phyloP scores from a whole-genome alignment of 2,113 vertebrate genomes.

The Holacanthus passer region DNA sequence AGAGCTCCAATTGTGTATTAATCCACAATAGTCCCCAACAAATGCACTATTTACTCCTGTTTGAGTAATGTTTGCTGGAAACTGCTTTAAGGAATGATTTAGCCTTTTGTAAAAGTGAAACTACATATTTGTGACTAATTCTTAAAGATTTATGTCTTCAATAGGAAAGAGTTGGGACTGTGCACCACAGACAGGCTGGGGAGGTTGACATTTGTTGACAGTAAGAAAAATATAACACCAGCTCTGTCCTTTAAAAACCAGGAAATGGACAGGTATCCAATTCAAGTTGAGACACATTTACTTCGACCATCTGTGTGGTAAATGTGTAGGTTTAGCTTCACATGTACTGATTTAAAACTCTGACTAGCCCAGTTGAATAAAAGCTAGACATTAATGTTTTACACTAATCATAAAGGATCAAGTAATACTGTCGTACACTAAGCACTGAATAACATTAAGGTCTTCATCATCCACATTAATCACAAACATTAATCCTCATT shows the following conservation, averaged over 20 bases:
- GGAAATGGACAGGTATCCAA: not conserved
- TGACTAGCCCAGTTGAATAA: not conserved
- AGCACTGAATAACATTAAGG: slow-evolving; percentile 39
- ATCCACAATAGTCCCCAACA: slow-evolving; percentile 8
- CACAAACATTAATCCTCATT: too few species aligned
- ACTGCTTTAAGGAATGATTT: not conserved
- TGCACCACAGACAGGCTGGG: not conserved
- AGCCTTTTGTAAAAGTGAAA: not conserved
- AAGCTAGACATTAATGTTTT: not conserved
- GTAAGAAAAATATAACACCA: not conserved
- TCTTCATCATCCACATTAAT: slow-evolving; percentile 2
- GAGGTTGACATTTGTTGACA: not conserved
- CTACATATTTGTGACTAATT: not conserved
- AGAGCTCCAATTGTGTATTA: not conserved
- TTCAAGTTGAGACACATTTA: not conserved
- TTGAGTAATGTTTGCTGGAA: slow-evolving; percentile 3
- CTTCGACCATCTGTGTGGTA: not conserved
- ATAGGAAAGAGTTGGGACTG: not conserved
- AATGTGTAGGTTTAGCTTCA: not conserved
- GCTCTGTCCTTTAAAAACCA: slow-evolving; percentile 3
- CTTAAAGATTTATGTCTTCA: not conserved
- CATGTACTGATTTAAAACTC: not conserved
- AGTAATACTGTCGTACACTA: not conserved
- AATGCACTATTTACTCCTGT: slow-evolving; percentile 27
- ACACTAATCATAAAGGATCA: not conserved